Base-by-base conservation (phyloP, 2,113 vertebrate genomes). In the Laticauda colubrina region DNA sequence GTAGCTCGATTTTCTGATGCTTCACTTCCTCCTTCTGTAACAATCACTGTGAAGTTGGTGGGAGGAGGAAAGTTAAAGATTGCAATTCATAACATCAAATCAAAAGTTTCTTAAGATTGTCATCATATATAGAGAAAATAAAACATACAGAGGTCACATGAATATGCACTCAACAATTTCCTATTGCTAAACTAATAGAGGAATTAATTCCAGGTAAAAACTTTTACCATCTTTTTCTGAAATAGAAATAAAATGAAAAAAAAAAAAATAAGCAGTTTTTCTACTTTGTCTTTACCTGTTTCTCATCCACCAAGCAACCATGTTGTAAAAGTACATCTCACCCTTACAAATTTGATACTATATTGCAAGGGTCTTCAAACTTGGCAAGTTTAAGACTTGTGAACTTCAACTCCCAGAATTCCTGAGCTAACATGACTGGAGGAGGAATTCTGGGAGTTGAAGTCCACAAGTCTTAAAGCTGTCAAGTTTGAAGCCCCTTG, bases 41-140 rank as follows among this genome's bases (percentile, higher is more conserved):
- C 26, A 2, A 8, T 54, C 64, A 53, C 2, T 10, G n/a, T 61
- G 53, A n/a, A 54, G 2, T 18, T 39, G 20, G 26, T 15, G 26
- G 26, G 0, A 7, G 48, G 90, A 81, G 4, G 53, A 20, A 87
- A 91, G 69, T 89, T 87, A 81, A 56, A 88, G 1, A 88, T 8
- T 45, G 2, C 20, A 90, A 90, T 29, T 91, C 89, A 93, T 53
- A 54, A 85, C 56, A 93, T 89, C 39, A 93, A 94, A 92, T 5
- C 85, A 92, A 90, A 12, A 34, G 39, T 75, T 75, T 43, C 43
- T 26, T 69, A 69, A 2, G 64, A 88, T 8, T 9, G 34, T 56
- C 91, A 90, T 51, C 39, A 45, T 1, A 14, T 0, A 0, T 51
- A 64, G 89, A 90, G 89, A 93, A 4, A 34, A 43, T 5, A 75